Evolutionary conservation across 2,888 invertebrate genomes (phyloP).

Genomic region (Pammene aurita): DNA sequence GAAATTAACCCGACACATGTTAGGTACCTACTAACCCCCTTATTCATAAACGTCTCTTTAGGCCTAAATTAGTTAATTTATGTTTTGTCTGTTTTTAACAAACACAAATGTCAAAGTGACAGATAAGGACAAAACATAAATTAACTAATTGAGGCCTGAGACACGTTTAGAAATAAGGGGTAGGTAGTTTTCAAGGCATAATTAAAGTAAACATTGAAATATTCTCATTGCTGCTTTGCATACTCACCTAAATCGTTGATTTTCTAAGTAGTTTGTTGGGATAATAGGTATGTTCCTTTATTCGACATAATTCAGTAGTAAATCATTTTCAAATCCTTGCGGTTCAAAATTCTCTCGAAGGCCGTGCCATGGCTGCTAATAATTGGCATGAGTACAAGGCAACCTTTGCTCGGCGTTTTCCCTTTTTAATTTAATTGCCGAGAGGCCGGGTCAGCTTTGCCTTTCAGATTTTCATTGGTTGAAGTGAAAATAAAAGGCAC

Average conservation of each 20-base stretch:
- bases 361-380: conserved; percentile 15
- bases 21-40: no score
- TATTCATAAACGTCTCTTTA: no score
- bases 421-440: conserved; percentile 33
- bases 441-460: conserved; percentile 27
- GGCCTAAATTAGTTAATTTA: no score
- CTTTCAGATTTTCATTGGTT: conserved; percentile 27
- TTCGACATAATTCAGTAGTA: conserved; percentile 11
- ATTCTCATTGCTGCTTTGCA: background rate
- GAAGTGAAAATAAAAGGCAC: conserved; percentile 26
- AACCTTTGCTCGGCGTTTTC: conserved; percentile 27
- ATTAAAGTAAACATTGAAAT: background rate
- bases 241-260: background rate
- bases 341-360: conserved; percentile 18
- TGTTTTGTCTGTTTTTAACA: no score
- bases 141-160: no score
- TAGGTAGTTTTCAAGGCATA: background rate
- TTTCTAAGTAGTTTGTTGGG: background rate
- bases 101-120: no score
- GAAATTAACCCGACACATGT: no score
- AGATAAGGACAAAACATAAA: no score
- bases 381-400: conserved; percentile 29
- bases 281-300: background rate
- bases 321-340: background rate
- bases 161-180: no score